These are phyloP conservation scores for Bubo bubo DNA, from an alignment of 2,113 vertebrate species.

Conservation along the genomic window DNA sequence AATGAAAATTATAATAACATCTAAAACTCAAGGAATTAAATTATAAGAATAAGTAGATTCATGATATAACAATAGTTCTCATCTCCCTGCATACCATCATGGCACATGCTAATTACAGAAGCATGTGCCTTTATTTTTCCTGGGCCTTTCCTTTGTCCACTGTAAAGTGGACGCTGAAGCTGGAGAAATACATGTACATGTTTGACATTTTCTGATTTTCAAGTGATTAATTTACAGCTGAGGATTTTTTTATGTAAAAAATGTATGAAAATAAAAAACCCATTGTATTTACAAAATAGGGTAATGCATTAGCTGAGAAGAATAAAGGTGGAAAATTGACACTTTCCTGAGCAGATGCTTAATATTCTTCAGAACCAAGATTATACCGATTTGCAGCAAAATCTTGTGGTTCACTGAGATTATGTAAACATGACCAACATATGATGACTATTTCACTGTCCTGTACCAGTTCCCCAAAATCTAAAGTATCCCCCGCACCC, in stretches of 20 bases:
- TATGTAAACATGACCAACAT: background rate
- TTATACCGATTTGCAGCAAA: background rate
- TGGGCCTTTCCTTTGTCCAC: background rate
- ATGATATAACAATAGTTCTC: background rate
- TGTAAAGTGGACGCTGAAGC: background rate
- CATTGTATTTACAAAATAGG: background rate
- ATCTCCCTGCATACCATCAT: background rate
- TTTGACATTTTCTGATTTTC: background rate
- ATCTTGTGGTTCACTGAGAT: background rate
- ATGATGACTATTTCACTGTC: background rate
- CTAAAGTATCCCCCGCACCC: background rate
- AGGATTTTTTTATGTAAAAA: background rate
- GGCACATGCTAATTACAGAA: background rate
- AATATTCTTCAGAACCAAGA: background rate
- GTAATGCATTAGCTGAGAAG: background rate
- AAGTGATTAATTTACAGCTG: background rate
- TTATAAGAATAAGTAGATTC: background rate
- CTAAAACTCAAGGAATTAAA: background rate
- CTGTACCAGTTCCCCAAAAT: background rate
- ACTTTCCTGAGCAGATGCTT: background rate
- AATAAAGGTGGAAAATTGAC: background rate
- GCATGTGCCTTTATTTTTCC: background rate
- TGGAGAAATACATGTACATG: background rate
- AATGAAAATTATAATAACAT: background rate
- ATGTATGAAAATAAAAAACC: background rate